Base-by-base conservation (phyloP, 2,797 vertebrate species). In the Argentina silus region DNA sequence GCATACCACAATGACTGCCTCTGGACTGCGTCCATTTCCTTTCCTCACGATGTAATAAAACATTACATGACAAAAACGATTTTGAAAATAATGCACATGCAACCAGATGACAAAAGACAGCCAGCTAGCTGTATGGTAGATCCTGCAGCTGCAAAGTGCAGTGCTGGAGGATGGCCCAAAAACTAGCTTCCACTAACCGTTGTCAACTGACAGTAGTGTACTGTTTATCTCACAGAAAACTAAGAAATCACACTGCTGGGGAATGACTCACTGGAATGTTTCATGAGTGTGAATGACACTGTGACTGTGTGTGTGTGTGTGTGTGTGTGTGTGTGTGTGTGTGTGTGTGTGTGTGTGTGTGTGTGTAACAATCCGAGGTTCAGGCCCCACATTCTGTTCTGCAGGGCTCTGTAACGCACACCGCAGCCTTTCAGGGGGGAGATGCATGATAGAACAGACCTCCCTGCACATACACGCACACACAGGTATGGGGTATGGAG, bases 391-490 rank as follows among this genome's bases (percentile, higher is more conserved):
- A 70, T 23, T 17, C 66, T 47, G n/a, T 36, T 75, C 59, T 10
- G 17, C 59, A 67, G 14, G 21, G 36, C 27, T 14, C 36, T 12
- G 23, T 73, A 68, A 62, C 42, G 11, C 17, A 60, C 60, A 17
- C 23, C 3, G 12, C 64, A 74, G 64, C 57, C 57, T 45, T 50
- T 11, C n/a, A 47, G 10, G 44, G 14, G 55, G 53, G 27, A 15
- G 53, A 59, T 45, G 23, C 21, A 57, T 67, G 27, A 67, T 44
- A n/a, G 17, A 19, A 23, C 23, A 56, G 67, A 56, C 67, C 67
- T 55, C 67, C 67, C 51, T 43, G 67, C 67, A 17, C 47, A 56
- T 42, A 73, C 55, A 67, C 21, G 60, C 23, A 11, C 63, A 36
- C 27, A 36, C 23, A 43, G 64, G 64, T 17, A 10, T 21, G 8